Base-by-base conservation (phyloP, 1,140 invertebrate species). In the Carposina sasakii region DNA sequence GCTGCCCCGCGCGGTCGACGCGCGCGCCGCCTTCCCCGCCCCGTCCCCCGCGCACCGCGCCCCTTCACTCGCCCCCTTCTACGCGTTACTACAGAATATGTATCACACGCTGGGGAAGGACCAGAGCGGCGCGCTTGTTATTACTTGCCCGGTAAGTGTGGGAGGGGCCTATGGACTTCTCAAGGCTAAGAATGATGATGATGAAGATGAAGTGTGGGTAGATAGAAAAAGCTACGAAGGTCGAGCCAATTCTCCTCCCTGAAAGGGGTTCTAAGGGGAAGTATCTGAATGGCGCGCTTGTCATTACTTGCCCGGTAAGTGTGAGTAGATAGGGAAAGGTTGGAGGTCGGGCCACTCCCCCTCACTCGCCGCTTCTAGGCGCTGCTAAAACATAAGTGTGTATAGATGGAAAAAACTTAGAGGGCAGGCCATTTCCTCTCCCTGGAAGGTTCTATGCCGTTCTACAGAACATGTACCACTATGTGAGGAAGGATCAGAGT, bases 381-480 rank as follows among this genome's bases (percentile, higher is more conserved):
- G 23, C 85, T 97, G 16, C 92, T 94, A 65, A n/a, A n/a, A n/a
- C n/a, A n/a, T n/a, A n/a, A n/a, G n/a, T n/a, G n/a, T n/a, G n/a
- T n/a, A n/a, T n/a, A n/a, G n/a, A n/a, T n/a, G n/a, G n/a, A n/a
- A n/a, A n/a, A n/a, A n/a, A n/a, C n/a, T n/a, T n/a, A n/a, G n/a
- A n/a, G n/a, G n/a, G n/a, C n/a, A n/a, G n/a, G n/a, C n/a, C n/a
- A n/a, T n/a, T n/a, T n/a, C n/a, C n/a, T n/a, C n/a, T n/a, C n/a
- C n/a, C n/a, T n/a, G n/a, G n/a, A n/a, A n/a, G n/a, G n/a, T n/a
- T n/a, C n/a, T n/a, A n/a, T n/a, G n/a, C n/a, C n/a, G n/a, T n/a
- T n/a, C n/a, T n/a, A n/a, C 90, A 94, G 65, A 93, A 95, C 74
- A 95, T 98, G 85, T 93, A 95, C 77, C 89, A 92, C 49, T 97